Percentiles rank a stretch among this genome's conserved stretches.
These are phyloP conservation scores for Ametastegia equiseti DNA, from an alignment of 2,888 invertebrate species.

Conservation along the genomic window DNA sequence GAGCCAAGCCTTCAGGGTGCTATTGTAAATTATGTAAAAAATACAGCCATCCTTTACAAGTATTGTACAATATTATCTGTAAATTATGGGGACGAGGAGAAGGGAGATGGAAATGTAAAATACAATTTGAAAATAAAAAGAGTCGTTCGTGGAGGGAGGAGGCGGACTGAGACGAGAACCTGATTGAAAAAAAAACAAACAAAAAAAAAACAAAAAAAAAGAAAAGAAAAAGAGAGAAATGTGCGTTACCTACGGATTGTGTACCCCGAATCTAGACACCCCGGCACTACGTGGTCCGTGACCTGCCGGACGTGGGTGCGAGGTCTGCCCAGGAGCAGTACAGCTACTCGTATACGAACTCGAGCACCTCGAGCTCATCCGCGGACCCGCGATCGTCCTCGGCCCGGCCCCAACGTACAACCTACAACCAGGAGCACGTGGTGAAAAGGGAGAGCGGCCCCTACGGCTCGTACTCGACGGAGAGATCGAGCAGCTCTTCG, in stretches of 20 bases:
- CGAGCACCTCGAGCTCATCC: slow-evolving; percentile 78
- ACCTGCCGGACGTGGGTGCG: slow-evolving; percentile 80
- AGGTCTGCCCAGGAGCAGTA: slow-evolving; percentile 87
- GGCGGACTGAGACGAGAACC: not conserved
- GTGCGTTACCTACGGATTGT: not conserved
- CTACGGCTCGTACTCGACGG: slow-evolving; percentile 86
- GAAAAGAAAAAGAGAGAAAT: not conserved
- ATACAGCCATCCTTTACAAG: too few relatives aligned
- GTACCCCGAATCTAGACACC: slow-evolving; percentile 82
- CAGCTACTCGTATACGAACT: slow-evolving; percentile 88
- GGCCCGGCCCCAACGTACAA: slow-evolving; percentile 81
- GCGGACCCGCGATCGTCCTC: slow-evolving; percentile 78
- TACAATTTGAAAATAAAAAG: too few relatives aligned
- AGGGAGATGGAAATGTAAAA: too few relatives aligned
- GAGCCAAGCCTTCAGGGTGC: too few relatives aligned
- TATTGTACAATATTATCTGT: too few relatives aligned
- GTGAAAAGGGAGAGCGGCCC: slow-evolving; percentile 82
- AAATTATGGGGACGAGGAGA: too few relatives aligned
- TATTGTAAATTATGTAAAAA: too few relatives aligned
- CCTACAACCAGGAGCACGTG: slow-evolving; percentile 85
- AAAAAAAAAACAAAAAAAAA: not conserved
- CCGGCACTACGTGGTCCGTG: slow-evolving; percentile 91
- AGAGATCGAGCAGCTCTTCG: slow-evolving; percentile 82
- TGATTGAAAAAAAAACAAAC: not conserved
- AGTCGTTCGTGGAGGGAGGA: not conserved